Evolutionary conservation across 2,797 vertebrate genomes (phyloP).

Genomic region (Brachymystax lenok): DNA sequence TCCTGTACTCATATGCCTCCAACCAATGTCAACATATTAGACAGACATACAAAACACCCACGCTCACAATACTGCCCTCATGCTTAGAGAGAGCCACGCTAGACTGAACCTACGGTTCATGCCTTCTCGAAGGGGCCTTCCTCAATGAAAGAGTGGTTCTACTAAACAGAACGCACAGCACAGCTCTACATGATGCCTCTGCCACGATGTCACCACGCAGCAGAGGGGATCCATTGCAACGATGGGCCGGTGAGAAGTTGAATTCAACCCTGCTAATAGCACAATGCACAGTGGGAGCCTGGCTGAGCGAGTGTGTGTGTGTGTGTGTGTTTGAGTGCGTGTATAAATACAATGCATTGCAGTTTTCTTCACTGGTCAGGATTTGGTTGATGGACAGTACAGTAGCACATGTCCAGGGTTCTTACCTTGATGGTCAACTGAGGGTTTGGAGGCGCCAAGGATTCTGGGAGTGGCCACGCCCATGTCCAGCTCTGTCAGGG

Average conservation of each 20-base stretch:
- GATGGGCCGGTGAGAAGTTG: not conserved
- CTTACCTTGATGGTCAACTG: slow-evolving; percentile 88
- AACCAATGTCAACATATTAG: not conserved
- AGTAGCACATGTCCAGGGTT: not conserved
- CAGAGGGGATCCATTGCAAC: not conserved
- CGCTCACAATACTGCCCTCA: not conserved
- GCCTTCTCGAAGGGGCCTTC: not conserved
- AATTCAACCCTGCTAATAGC: not conserved
- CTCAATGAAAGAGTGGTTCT: not conserved
- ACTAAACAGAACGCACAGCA: not conserved
- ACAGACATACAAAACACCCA: not conserved
- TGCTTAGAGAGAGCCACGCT: not conserved
- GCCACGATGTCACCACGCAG: not conserved
- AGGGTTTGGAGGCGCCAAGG: slow-evolving; percentile 87
- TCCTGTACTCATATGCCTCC: not conserved
- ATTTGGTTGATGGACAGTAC: not conserved
- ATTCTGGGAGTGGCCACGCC: slow-evolving; percentile 91
- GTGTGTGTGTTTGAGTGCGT: slow-evolving; percentile 1
- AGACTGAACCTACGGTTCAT: not conserved
- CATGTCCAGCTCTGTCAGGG: slow-evolving; percentile 96
- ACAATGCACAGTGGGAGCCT: not conserved
- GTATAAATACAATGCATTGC: not conserved
- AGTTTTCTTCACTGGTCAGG: not conserved
- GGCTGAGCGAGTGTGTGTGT: not conserved
- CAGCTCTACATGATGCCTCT: not conserved